Evolutionary conservation across 2,888 invertebrate species (phyloP), one percentile per base, ranked within the genome.

Genomic region (Schrankia costaestrigalis): DNA sequence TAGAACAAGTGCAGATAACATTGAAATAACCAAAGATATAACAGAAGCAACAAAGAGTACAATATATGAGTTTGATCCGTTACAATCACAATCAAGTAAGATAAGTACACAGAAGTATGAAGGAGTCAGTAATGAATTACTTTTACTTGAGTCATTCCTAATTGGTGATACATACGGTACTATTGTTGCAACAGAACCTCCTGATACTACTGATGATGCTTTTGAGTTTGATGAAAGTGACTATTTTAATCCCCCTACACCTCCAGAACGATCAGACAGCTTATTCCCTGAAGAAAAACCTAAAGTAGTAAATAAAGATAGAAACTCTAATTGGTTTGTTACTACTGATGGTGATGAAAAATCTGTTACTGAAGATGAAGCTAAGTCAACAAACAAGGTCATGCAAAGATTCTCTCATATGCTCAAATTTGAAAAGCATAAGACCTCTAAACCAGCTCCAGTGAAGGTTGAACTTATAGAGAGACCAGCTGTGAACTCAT

Each of bases 31-130:
- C 14, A 9, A 5, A 14, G 19, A 26, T 11, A 35, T 40, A 7
- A 5, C 31, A 2, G 13, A 5, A 26, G 41, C 38, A 55, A 68
- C 77, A 23, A 82, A 90, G 52, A 92, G 93, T 62, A 89, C 93
- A n/a, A 90, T 94, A 28, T 87, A 90, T 66, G 93, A 93, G 71
- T 94, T 94, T 78, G 94, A 94, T 78, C 94, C 93, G 1, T 71
- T 91, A 12, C 78, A 78, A 31, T 51, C 63, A 12, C 78, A 78
- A 31, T 51, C 63, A 2, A 62, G 60, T 29, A 52, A 45, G 12
- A 44, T 63, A 5, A 35, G 14, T n/a, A n/a, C 67, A 10, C 46
- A 63, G 19, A 77, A 63, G 33, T 84, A 74, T 63, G 75, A 77
- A 5, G 86, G 85, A 11, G 49, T 91, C 42, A 91, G 90, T 42